These are phyloP conservation scores for Melierax canorus DNA, from an alignment of 2,113 vertebrate genomes.

Conservation along the genomic window DNA sequence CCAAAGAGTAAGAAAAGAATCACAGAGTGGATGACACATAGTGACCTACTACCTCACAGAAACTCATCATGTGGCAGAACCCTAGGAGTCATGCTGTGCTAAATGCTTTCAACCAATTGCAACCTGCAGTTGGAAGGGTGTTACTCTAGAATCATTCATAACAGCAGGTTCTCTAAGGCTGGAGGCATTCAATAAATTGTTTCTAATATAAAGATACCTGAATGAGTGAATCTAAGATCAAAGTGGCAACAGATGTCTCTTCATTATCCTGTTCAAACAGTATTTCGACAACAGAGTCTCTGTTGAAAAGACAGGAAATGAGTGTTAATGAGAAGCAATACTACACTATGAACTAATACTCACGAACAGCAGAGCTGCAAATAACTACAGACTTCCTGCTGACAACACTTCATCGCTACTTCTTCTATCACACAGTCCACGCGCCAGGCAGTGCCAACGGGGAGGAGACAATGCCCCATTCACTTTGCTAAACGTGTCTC, in stretches of 20 bases:
- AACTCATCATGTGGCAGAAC: neutral
- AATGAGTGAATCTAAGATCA: slow-evolving; percentile 90
- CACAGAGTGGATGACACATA: neutral
- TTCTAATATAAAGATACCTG: slow-evolving; percentile 77
- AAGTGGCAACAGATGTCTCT: slow-evolving; percentile 92
- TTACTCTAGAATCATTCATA: neutral
- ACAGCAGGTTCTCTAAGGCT: neutral
- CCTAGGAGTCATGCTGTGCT: neutral
- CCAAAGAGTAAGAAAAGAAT: neutral
- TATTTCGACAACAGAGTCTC: slow-evolving; percentile 94
- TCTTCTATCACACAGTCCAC: neutral
- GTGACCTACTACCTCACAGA: neutral
- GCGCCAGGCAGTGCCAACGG: neutral
- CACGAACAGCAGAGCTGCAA: neutral
- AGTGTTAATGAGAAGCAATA: neutral
- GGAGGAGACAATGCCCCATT: neutral
- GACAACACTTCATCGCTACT: neutral
- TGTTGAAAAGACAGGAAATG: slow-evolving; percentile 54
- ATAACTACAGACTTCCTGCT: neutral
- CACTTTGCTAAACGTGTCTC: neutral
- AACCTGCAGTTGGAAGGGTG: neutral
- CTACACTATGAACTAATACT: neutral
- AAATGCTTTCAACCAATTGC: accelerated
- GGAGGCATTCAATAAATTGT: neutral
- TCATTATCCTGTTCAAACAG: slow-evolving; percentile 99